Base-by-base conservation (phyloP, 2,888 invertebrate species). In the Terebella lapidaria region DNA sequence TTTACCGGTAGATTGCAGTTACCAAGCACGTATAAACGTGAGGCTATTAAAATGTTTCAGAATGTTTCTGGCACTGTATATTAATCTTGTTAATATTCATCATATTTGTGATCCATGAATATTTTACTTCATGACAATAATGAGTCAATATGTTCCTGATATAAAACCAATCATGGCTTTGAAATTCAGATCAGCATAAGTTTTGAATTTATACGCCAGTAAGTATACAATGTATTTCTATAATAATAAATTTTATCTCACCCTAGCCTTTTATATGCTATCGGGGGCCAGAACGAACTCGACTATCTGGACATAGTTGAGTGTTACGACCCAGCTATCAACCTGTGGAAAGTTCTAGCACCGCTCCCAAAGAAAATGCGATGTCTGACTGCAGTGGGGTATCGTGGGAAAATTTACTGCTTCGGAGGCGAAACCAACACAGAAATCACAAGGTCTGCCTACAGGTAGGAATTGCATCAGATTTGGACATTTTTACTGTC, bases 281-380 rank as follows among this genome's bases (percentile, higher is more conserved):
- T 84, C 35, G 84, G 84, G 18, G 84, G 84, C 2, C 83, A 83
- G 76, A 83, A 83, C 71, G 69, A 76, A 2, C 69, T 69, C 46
- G 72, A 72, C 28, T 70, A 73, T 18, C 71, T 84, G 42, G 81
- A 77, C 60, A 76, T 79, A 35, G 83, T 84, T 2, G 84, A 84
- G 68, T 70, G 81, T 0, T 84, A 83, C 67, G 82, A 84, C 68
- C 81, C 81, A 1, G 71, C 71, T 35, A 75, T 76, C 3, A 84
- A 84, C 69, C 71, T 74, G 0, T 84, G 84, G 84, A 73, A 72
- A 20, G 65, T 77, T 35, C 80, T 83, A 46, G 71, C 73, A 0
- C 70, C 73, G 3, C 68, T 78, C 2, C 75, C 76, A 0, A 69
- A 73, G 42, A 66, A 73, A 2, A 67, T 77, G 2, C 61, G 76